Conservation (phyloP, 2,797 vertebrate genomes). For the Oryzias sinensis region DNA sequence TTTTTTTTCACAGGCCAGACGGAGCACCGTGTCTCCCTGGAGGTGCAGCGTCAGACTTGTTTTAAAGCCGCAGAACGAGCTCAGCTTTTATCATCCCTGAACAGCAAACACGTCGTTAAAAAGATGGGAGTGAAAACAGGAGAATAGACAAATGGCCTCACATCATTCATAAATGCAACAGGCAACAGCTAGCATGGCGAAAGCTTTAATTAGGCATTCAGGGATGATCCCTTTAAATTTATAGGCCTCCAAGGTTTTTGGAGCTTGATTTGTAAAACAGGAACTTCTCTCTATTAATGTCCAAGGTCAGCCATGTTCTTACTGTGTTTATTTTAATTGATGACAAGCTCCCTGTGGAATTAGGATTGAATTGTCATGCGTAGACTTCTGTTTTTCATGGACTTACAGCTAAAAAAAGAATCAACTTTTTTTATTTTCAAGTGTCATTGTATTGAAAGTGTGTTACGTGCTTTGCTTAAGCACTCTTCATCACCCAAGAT, state of each 20-base stretch:
- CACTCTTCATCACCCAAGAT: conserved; percentile 39
- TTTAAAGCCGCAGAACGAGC: conserved; percentile 53
- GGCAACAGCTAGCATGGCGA: conserved; percentile 30
- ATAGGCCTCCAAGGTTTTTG: conserved; percentile 22
- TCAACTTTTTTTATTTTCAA: not conserved
- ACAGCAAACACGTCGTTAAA: conserved; percentile 53
- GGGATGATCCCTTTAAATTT: conserved; percentile 38
- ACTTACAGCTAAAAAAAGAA: conserved; percentile 19
- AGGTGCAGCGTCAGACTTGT: conserved; percentile 42
- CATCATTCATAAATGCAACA: conserved; percentile 52
- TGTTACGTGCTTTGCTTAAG: conserved; percentile 1
- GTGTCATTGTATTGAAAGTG: conserved; percentile 39
- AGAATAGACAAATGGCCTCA: conserved; percentile 59
- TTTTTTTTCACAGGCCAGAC: conserved; percentile 50
- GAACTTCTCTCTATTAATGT: conserved; percentile 21
- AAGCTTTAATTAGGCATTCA: conserved; percentile 64
- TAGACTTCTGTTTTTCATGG: conserved; percentile 29
- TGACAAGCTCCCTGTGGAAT: conserved; percentile 21
- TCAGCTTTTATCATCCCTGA: conserved; percentile 62
- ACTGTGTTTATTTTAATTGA: conserved; percentile 36
- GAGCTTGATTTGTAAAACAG: conserved; percentile 25
- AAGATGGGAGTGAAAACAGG: conserved; percentile 27
- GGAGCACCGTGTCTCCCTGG: conserved; percentile 53
- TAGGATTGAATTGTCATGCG: conserved; percentile 23
- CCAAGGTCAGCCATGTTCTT: conserved; percentile 28